Evolutionary conservation across 2,888 invertebrate species (phyloP), one percentile per base, ranked within the genome.

Genomic region (Zootermopsis nevadensis): DNA sequence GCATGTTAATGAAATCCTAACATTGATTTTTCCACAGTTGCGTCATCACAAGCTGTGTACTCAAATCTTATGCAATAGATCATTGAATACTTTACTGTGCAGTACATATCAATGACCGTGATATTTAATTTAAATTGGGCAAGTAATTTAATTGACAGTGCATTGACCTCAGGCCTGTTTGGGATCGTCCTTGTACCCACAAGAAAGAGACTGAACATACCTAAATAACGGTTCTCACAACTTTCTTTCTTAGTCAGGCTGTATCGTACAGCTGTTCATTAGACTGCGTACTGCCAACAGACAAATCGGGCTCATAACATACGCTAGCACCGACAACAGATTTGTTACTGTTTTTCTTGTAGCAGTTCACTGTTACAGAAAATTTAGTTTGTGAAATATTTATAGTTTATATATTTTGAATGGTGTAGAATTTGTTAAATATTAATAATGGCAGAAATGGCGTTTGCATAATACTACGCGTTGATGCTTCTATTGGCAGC

Each of bases 161-260:
- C 77, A 55, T 55, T 77, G 77, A 77, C 48, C 77, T 77, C 31
- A 53, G 31, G 30, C 69, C 69, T 31, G 69, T 69, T 31, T 69
- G 2, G 27, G 15, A 2, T 69, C 33, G 69, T 69, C 69, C 69
- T 69, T 33, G 33, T 22, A 30, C 7, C 69, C 22, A 33, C 33
- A 33, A 22, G 69, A 69, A 31, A 8, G 19, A 69, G 60, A 60
- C 24, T 22, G 55, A 60, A 27, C 60, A 27, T 60, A 10, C 27
- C 60, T 60, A 27, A 60, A 60, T 60, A 60, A 60, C 60, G 60
- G 60, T 27, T 27, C 12, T n/a, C 6, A 60, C 60, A 27, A 60
- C n/a, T 60, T 60, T 27, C 2, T 60, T 60, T 60, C n/a, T 8
- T 60, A 7, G n/a, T 8, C 6, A 6, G n/a, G 6, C 60, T 60